Percentiles rank a stretch among this genome's conserved stretches.
Conservation (phyloP, 2,797 vertebrate species). For the Hylomyscus alleni region DNA sequence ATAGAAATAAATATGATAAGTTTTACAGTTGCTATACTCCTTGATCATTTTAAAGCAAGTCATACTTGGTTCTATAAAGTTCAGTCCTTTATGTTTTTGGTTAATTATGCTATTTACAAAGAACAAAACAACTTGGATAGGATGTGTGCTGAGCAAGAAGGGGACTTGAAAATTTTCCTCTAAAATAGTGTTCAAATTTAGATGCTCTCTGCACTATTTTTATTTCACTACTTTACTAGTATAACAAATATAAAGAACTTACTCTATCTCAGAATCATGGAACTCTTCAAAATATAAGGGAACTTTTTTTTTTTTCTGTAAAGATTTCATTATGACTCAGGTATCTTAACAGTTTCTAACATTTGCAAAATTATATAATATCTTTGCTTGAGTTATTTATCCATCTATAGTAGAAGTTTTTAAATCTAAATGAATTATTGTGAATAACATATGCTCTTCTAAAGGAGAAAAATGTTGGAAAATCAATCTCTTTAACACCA, state of each 20-base stretch:
- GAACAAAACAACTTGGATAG: background rate
- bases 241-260: conserved; percentile 34
- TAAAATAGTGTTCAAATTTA: conserved; percentile 19
- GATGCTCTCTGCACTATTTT: conserved; percentile 9
- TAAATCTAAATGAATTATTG: conserved; percentile 55
- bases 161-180: conserved; percentile 10
- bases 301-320: conserved; percentile 6
- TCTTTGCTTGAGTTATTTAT: background rate
- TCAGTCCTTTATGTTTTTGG: background rate
- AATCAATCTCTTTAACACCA: conserved; percentile 42
- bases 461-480: conserved; percentile 31
- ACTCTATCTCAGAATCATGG: background rate
- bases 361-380: background rate
- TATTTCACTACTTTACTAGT: conserved; percentile 18
- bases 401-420: background rate
- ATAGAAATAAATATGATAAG: conserved; percentile 42
- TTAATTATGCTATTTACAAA: conserved; percentile 19
- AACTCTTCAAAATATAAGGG: background rate
- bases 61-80: conserved; percentile 29
- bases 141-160: background rate
- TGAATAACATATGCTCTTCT: background rate
- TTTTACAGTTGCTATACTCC: background rate
- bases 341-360: conserved; percentile 29
- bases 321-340: conserved; percentile 43
- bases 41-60: conserved; percentile 18